A percentile compares a stretch with the other conserved stretches of the same genome.
Evolutionary conservation across 2,797 vertebrate species (phyloP).

Genomic region (Sebastes itinus): DNA sequence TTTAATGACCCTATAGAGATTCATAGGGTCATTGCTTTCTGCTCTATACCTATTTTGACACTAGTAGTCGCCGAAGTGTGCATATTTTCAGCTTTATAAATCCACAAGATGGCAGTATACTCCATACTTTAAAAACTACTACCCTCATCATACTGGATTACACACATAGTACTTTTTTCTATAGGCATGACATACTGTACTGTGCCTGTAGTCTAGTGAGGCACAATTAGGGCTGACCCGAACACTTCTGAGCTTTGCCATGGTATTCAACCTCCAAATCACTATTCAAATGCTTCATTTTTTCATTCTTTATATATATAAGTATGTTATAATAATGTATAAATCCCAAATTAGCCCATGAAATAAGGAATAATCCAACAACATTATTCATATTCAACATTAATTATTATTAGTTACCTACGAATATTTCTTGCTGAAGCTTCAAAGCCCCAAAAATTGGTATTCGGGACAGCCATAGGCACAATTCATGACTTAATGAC

Average conservation of each 20-base stretch:
- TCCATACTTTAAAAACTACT: not conserved
- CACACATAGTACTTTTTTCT: not conserved
- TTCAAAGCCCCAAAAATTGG: no score
- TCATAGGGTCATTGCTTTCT: not conserved
- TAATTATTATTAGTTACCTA: no score
- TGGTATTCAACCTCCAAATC: no score
- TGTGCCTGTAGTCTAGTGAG: not conserved
- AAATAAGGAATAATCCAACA: no score
- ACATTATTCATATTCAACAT: no score
- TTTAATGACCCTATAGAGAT: not conserved
- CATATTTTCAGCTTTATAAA: not conserved
- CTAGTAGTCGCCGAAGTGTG: accelerated
- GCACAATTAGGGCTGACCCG: not conserved
- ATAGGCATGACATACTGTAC: not conserved
- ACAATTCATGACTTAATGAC: not conserved
- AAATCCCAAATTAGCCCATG: no score
- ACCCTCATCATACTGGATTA: not conserved
- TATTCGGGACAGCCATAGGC: no score
- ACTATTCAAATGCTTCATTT: no score
- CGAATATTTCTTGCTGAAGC: no score
- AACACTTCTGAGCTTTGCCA: no score
- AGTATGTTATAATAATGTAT: no score
- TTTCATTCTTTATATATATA: no score
- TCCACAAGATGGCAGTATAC: constrained; percentile 57
- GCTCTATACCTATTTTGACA: not conserved